Evolutionary conservation across 2,888 invertebrate genomes (phyloP).

Genomic region (Uloborus plumipes): DNA sequence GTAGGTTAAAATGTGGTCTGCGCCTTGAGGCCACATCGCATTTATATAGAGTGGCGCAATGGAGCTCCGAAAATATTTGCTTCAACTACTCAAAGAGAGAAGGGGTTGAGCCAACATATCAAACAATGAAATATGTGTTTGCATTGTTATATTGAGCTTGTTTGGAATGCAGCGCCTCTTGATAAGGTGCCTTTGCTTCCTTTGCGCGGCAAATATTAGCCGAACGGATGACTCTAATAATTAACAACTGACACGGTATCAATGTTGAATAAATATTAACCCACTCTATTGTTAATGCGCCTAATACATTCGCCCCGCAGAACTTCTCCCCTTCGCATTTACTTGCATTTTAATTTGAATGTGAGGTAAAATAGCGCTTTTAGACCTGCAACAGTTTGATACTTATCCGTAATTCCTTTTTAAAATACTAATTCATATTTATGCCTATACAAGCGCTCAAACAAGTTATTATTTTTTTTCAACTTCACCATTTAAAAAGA

Average conservation of each 20-base stretch:
- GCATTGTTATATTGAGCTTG: constrained; percentile 60
- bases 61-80: constrained; percentile 61
- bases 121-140: constrained; percentile 65
- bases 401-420: too few relatives aligned
- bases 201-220: constrained; percentile 56
- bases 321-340: constrained; percentile 1
- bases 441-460: too few relatives aligned
- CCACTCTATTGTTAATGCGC: constrained; percentile 59
- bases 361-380: not conserved
- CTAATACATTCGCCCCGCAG: not conserved
- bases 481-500: too few relatives aligned
- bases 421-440: too few relatives aligned
- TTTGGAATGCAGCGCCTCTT: constrained; percentile 58
- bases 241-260: constrained; percentile 60
- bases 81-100: constrained; percentile 48
- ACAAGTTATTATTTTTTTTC: too few relatives aligned
- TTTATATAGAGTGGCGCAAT: constrained; percentile 45
- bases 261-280: constrained; percentile 63
- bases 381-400: too few relatives aligned
- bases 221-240: constrained; percentile 61
- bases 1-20: constrained; percentile 26
- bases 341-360: constrained; percentile 23
- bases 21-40: constrained; percentile 34
- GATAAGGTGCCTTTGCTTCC: constrained; percentile 40
- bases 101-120: constrained; percentile 55